Evolutionary conservation across 2,797 vertebrate genomes (phyloP), one percentile per base, ranked within the genome.

Genomic region (Perodicticus potto): DNA sequence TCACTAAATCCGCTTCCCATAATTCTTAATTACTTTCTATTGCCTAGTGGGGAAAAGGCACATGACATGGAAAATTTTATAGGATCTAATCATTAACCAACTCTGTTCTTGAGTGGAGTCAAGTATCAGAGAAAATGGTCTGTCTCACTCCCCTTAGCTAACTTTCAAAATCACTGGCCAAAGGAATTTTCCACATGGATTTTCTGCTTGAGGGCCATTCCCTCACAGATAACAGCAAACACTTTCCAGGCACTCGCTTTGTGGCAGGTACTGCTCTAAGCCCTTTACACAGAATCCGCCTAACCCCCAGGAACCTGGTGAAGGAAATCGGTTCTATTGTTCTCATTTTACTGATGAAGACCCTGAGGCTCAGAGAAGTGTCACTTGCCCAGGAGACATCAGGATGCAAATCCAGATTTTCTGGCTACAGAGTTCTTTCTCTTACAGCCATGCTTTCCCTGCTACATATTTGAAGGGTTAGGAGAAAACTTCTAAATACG

Each of bases 21-120:
- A 98, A 98, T 97, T 97, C 97, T 98, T 98, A 98, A 98, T 97
- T 97, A 98, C 97, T 97, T 97, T 98, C 95, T 94, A 80, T 93
- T 91, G 97, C 97, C 97, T 97, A 76, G 96, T 98, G 97, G 97
- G 96, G 97, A 96, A 96, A 96, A 94, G 93, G 96, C 97, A 97
- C 97, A 96, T 97, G 97, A 97, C 97, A 96, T 94, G 97, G 97
- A 97, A 97, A 96, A 94, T 97, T 97, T 98, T 97, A 97, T 96
- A 97, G 97, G 93, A 80, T 89, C 87, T 97, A 98, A 98, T 97
- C 96, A 97, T 98, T 98, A 98, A 98, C 97, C 90, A 94, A 84
- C 95, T 97, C 97, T 80, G 94, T 95, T 96, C 97, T 97, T 84
- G 77, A 95, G 86, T 87, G 96, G 89, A 97, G 84, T 96, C 65